Percentiles rank a stretch among this genome's conserved stretches.
Evolutionary conservation across 2,888 invertebrate genomes (phyloP).

Genomic region (Aelia acuminata): DNA sequence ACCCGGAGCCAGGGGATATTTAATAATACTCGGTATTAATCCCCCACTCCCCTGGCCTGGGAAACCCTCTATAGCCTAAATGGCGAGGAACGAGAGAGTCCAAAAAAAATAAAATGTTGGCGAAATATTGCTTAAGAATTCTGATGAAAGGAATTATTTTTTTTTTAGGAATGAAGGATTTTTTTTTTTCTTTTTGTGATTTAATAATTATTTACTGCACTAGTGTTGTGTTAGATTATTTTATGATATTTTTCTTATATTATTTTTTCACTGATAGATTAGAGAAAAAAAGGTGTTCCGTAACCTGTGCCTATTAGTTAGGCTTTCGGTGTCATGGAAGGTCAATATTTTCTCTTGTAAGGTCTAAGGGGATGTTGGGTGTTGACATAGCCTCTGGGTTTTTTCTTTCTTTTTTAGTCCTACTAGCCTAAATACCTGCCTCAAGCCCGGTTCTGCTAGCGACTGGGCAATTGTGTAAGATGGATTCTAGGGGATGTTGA

Average conservation of each 20-base stretch:
- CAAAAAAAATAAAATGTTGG: no score
- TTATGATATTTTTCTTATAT: no score
- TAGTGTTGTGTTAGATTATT: not conserved
- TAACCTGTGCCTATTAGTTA: not conserved
- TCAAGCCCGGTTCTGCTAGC: not conserved
- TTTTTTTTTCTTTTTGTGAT: no score
- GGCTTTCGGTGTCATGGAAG: conserved; percentile 36
- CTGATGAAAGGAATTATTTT: no score
- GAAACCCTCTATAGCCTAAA: no score
- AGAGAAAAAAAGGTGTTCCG: not conserved
- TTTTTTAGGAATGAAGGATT: no score
- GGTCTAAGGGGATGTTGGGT: conserved; percentile 11
- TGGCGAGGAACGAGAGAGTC: no score
- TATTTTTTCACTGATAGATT: not conserved
- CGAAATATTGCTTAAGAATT: no score
- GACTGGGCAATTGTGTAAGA: no score
- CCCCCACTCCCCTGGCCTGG: no score
- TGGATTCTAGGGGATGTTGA: not conserved
- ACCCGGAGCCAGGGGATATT: no score
- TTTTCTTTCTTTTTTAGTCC: conserved; percentile 3
- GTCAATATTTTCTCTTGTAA: conserved; percentile 33
- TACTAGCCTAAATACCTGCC: conserved; percentile 47
- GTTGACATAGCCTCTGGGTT: conserved; percentile 4
- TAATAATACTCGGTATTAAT: no score
- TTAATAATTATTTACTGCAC: not conserved